Evolutionary conservation across 1,140 invertebrate genomes (phyloP), one percentile per base, ranked within the genome.

Genomic region (Halesus radiatus): DNA sequence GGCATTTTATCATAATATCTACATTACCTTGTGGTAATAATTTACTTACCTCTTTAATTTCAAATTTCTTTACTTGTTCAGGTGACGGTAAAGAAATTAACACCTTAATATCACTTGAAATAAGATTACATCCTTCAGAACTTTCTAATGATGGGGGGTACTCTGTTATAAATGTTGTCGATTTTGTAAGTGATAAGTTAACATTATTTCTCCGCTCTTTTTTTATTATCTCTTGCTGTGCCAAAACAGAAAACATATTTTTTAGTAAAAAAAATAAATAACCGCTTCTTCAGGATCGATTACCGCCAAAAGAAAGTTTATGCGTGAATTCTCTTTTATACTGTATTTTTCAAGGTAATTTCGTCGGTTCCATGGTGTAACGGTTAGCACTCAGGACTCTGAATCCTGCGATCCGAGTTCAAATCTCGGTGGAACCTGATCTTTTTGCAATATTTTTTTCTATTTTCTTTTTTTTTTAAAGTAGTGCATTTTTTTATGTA

Each of bases 11-110:
- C 2, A 32, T 32, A 32, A 13, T 29, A 29, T 29, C 37, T 0
- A 7, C 37, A 45, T 45, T 45, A 45, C 32, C 7, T 16, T 7
- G 29, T 32, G 16, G 1, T 62, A 16, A 0, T 37, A 37, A 37
- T 37, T 6, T 66, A 29, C 22, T 20, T 70, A 70, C 66, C 66
- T 70, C 66, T 52, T 70, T 70, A 10, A 70, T 52, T 22, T 70
- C n/a, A 52, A 18, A 18, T 18, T 52, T 20, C 6, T 29, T 29
- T 8, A 20, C 37, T 18, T 70, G 66, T 45, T 50, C 37, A 20
- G 32, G 5, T n/a, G 10, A 29, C 18, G 18, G 29, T 70, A n/a
- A 18, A 6, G 66, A 70, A 20, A n/a, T 52, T 20, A 18, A 45
- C 22, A 1, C 22, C 20, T 7, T 70, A 70, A 50, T 8, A 10